Conservation (phyloP, 1,140 invertebrate genomes). For the Pantala flavescens region DNA sequence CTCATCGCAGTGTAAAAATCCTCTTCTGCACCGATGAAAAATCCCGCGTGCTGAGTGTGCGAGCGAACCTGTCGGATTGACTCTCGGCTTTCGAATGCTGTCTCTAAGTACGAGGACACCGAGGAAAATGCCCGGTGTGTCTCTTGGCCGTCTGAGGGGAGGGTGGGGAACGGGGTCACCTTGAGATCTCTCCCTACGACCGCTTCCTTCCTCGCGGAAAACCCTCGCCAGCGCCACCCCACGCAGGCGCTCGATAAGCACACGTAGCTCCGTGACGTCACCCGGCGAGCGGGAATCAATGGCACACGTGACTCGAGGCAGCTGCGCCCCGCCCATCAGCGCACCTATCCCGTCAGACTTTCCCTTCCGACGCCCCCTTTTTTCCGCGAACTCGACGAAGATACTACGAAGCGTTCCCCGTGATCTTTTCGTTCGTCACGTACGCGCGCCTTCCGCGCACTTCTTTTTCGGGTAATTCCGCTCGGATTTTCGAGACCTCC, state of each 20-base stretch:
- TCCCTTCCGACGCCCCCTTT: background rate
- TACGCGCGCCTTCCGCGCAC: too few relatives aligned
- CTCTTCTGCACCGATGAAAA: too few relatives aligned
- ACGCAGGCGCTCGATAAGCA: constrained; percentile 4
- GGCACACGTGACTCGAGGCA: background rate
- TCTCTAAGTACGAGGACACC: background rate
- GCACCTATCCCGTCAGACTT: background rate
- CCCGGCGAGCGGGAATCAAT: background rate
- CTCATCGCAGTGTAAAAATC: background rate
- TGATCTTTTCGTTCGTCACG: too few relatives aligned
- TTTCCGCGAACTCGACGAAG: background rate
- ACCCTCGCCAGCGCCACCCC: background rate
- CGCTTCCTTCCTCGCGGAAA: background rate
- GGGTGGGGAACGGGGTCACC: constrained; percentile 4
- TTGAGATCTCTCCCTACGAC: background rate
- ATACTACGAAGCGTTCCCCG: too few relatives aligned
- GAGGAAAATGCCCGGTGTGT: background rate
- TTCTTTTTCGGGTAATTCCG: too few relatives aligned
- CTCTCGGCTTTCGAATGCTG: background rate
- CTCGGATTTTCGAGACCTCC: too few relatives aligned
- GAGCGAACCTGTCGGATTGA: too few relatives aligned
- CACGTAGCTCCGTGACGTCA: background rate
- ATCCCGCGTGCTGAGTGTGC: too few relatives aligned
- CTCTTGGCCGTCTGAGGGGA: background rate
- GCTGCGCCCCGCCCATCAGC: background rate